A percentile compares a stretch with the other conserved stretches of the same genome.
phyloP scores from a whole-genome alignment of 2,888 invertebrate species.

The Metopia argyrocephala region DNA sequence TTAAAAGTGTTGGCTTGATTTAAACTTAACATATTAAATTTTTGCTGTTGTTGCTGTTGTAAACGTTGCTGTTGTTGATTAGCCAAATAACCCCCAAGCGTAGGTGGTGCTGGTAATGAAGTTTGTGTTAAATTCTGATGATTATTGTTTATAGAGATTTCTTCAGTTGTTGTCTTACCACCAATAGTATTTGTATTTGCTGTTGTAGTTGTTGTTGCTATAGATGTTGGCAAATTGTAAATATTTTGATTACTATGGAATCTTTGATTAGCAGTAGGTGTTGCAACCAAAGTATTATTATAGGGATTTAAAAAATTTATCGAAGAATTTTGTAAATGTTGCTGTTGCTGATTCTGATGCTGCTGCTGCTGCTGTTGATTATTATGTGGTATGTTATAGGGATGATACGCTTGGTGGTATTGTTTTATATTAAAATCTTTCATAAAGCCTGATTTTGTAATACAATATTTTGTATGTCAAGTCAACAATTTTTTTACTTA shows the following conservation, averaged over 20 bases:
- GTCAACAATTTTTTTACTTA: conserved; percentile 1
- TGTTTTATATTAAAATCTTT: conserved; percentile 65
- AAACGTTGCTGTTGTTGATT: conserved; percentile 59
- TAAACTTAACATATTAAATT: conserved; percentile 58
- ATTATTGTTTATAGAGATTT: conserved; percentile 21
- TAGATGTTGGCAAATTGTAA: conserved; percentile 18
- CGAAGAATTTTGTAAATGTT: conserved; percentile 39
- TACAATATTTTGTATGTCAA: conserved; percentile 28
- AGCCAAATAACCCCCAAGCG: conserved; percentile 63
- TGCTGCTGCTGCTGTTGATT: conserved; percentile 26
- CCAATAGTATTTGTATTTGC: neutral
- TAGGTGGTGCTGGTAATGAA: conserved; percentile 46
- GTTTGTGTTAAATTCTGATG: neutral
- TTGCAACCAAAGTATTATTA: neutral
- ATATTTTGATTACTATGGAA: conserved; percentile 23
- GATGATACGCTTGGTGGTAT: conserved; percentile 64
- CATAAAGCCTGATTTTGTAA: conserved; percentile 59
- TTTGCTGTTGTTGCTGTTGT: conserved; percentile 55
- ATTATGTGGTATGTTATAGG: conserved; percentile 49
- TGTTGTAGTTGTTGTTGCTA: conserved; percentile 20
- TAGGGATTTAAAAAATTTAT: conserved; percentile 20
- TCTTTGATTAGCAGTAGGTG: conserved; percentile 22
- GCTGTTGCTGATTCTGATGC: conserved; percentile 15
- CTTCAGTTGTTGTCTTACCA: conserved; percentile 11
- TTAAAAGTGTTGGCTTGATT: conserved; percentile 63